Percentiles rank a stretch among this genome's conserved stretches.
These are phyloP conservation scores for Latrodectus hesperus DNA, from an alignment of 2,888 invertebrate genomes.

Conservation along the genomic window DNA sequence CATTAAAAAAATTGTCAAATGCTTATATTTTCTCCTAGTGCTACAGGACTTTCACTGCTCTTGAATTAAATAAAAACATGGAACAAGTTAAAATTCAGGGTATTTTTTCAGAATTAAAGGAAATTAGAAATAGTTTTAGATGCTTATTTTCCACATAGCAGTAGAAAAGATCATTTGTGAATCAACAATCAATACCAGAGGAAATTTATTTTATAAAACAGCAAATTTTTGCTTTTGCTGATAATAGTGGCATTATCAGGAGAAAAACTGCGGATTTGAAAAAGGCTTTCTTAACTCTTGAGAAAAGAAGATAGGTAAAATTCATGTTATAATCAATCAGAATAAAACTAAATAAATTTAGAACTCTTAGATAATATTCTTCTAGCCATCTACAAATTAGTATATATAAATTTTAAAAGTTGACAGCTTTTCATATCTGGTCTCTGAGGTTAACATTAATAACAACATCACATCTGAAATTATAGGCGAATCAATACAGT, in stretches of 20 bases:
- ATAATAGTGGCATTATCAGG: background rate
- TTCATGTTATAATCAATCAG: background rate
- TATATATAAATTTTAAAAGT: too few relatives aligned
- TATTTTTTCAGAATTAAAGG: background rate
- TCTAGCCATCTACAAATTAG: too few relatives aligned
- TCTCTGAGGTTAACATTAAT: too few relatives aligned
- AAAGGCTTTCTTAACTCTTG: background rate
- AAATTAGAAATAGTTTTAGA: background rate
- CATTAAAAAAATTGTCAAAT: too few relatives aligned
- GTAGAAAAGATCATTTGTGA: background rate
- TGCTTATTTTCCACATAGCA: slow-evolving; percentile 1
- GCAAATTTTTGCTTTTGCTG: background rate
- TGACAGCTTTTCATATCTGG: too few relatives aligned
- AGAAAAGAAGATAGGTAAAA: background rate
- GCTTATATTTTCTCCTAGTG: too few relatives aligned
- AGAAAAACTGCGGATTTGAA: background rate
- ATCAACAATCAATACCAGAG: background rate
- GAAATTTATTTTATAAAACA: background rate
- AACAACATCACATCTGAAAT: too few relatives aligned
- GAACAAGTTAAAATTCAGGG: slow-evolving; percentile 8
- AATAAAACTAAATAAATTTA: background rate
- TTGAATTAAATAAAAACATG: background rate
- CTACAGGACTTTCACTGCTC: background rate
- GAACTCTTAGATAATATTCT: too few relatives aligned
- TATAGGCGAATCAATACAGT: too few relatives aligned